Evolutionary conservation across 2,797 vertebrate genomes (phyloP).

Genomic region (Onychomys leucogaster): DNA sequence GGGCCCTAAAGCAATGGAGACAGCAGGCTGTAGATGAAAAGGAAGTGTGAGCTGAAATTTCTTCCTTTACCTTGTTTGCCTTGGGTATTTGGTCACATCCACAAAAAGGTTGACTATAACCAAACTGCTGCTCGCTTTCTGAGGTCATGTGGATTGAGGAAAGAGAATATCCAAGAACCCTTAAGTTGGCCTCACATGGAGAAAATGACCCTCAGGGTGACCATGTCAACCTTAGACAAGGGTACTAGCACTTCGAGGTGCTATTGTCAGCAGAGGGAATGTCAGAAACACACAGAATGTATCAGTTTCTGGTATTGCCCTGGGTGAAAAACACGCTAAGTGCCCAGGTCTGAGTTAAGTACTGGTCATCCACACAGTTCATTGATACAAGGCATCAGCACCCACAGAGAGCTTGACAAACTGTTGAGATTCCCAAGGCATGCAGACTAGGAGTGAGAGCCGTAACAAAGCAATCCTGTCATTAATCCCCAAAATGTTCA

Average conservation of each 20-base stretch:
- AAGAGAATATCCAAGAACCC: too few species aligned
- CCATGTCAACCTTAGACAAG: neutral
- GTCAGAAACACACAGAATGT: neutral
- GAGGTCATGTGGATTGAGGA: neutral
- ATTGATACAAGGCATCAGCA: fast-evolving
- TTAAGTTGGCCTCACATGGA: neutral
- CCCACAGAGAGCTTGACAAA: neutral
- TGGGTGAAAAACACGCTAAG: neutral
- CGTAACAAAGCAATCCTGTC: too few species aligned
- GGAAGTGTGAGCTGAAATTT: neutral
- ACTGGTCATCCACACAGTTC: neutral
- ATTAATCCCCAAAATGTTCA: neutral
- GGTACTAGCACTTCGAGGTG: neutral
- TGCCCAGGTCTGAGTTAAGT: neutral
- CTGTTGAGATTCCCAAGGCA: fast-evolving
- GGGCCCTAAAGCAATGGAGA: neutral
- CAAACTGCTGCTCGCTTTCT: neutral
- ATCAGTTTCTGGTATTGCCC: neutral
- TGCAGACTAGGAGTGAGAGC: too few species aligned
- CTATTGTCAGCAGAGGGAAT: neutral
- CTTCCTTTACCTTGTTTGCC: neutral
- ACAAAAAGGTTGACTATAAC: too few species aligned
- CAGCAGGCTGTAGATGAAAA: too few species aligned
- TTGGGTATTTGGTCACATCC: neutral
- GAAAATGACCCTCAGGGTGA: neutral